Base-by-base conservation (phyloP, 2,797 vertebrate genomes). In the Xenops minutus region DNA sequence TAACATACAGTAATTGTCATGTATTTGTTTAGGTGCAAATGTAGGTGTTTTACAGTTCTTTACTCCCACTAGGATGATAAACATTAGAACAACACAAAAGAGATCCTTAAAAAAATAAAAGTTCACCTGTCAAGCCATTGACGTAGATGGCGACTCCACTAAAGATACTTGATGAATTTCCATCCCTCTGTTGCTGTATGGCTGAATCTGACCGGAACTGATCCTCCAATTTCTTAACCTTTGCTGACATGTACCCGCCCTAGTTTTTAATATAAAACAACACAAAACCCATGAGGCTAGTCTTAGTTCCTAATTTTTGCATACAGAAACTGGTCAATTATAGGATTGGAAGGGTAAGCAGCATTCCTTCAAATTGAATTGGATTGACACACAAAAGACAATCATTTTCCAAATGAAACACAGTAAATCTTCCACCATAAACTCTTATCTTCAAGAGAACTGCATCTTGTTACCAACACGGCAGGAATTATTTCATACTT, bases 171-270 rank as follows among this genome's bases (percentile, higher is more conserved):
- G 99, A 98, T 66, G 97, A 98, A 30, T 93, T 95, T 54, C 98
- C 99, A 66, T 99, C 99, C 92, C 98, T 99, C 81, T 97, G 94
- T 74, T 98, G 98, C 89, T 99, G 98, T 92, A 99, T 96, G 90
- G 98, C 97, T 87, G 99, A 98, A 10, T 99, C 99, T 30, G 98
- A 97, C 93, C 97, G 98, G 97, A 99, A 99, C 72, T 99, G 99
- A 96, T 99, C 98, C 12, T 99, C 99, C 98, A 99, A 84, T 91
- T 99, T 99, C 77, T 98, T 98, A 52, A 99, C 98, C 97, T 99
- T 99, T 91, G 99, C 99, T n/a, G 99, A 98, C 99, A 99, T 99
- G 97, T 99, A 99, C 43, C 99, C 99, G 2, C 99, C 99, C 99
- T 99, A 88, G 44, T 93, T 97, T 95, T 88, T 76, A 95, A 97